These are phyloP conservation scores for Pachyramphus minor DNA, from an alignment of 2,113 vertebrate genomes.

Conservation along the genomic window DNA sequence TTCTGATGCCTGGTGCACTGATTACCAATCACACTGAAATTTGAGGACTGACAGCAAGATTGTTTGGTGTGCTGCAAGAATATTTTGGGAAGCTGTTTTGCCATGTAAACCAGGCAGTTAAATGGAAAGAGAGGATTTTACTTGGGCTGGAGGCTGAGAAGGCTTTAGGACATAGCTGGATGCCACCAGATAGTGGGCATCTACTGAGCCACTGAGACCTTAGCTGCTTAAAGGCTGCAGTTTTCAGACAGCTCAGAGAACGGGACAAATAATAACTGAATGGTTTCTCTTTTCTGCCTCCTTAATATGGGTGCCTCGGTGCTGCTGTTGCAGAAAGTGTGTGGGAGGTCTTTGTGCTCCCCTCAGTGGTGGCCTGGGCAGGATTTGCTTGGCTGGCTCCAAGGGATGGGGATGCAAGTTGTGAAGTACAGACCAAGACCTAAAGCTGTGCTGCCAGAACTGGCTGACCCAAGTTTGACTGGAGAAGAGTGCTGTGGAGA, in stretches of 20 bases:
- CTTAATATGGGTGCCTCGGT: neutral
- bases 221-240: neutral
- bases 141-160: neutral
- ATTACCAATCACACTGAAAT: constrained; percentile 38
- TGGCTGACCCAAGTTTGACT: neutral
- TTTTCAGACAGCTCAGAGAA: neutral
- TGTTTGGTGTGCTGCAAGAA: neutral
- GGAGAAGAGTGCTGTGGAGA: neutral
- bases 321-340: neutral
- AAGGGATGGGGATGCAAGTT: neutral
- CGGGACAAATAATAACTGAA: neutral
- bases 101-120: neutral
- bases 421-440: neutral
- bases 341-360: neutral
- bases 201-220: neutral
- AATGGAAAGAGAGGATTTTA: neutral
- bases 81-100: neutral
- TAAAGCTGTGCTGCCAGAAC: neutral
- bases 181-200: neutral
- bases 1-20: constrained; percentile 22
- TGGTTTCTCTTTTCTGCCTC: neutral
- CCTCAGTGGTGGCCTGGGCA: neutral
- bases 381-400: neutral
- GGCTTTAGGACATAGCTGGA: neutral
- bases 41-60: neutral